Evolutionary conservation across 2,113 vertebrate species (phyloP).

Genomic region (Cacatua alba): DNA sequence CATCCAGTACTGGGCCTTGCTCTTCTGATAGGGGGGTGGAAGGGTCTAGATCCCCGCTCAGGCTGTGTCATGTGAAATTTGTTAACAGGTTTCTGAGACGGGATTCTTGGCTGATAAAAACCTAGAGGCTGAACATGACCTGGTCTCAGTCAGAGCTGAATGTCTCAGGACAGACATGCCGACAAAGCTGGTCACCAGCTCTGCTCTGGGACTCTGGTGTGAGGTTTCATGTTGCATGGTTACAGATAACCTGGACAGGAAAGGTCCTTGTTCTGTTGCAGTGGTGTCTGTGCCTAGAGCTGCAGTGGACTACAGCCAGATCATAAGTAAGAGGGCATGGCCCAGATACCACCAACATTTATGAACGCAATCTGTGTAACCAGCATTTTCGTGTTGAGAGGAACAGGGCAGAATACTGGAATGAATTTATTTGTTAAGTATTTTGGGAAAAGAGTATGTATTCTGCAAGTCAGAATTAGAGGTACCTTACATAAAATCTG

Average conservation of each 20-base stretch:
- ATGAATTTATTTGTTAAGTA: not conserved
- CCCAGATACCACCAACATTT: not conserved
- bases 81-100: fast-evolving
- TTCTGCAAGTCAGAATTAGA: not conserved
- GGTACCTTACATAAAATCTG: not conserved
- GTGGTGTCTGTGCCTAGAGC: not conserved
- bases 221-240: not conserved
- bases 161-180: not conserved
- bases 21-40: not conserved
- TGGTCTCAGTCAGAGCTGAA: not conserved
- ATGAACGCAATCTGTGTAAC: not conserved
- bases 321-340: not conserved
- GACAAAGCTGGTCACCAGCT: not conserved
- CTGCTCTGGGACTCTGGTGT: fast-evolving
- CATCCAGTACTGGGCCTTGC: not conserved
- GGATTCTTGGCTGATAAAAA: not conserved
- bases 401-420: not conserved
- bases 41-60: not conserved
- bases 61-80: not conserved
- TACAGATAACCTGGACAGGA: not conserved
- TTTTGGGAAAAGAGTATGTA: not conserved
- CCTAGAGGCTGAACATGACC: not conserved
- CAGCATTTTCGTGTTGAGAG: not conserved
- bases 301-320: not conserved
- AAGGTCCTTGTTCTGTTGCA: not conserved